Evolutionary conservation across 2,113 vertebrate species (phyloP), one percentile per base, ranked within the genome.

Genomic region (Synchiropus splendidus): DNA sequence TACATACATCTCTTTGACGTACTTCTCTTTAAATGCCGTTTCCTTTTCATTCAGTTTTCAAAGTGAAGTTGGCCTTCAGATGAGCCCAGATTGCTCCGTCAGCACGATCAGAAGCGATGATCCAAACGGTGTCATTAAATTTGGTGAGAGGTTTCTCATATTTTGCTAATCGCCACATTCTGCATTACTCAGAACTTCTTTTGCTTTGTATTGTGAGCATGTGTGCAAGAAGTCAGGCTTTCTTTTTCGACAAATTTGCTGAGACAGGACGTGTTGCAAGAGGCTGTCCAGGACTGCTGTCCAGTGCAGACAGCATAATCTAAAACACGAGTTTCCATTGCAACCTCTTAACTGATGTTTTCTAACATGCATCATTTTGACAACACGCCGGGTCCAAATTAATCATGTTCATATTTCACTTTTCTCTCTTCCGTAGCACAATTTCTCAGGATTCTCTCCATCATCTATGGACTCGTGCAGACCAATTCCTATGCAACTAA

Each of bases 401-500:
- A 15, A 48, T 21, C 12, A 9, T 39, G 10, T 34, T 21, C 1
- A 1, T 21, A n/a, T 9, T 53, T 37, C 49, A 38, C 32, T 31
- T 34, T 46, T 1, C 42, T 15, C 52, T 4, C 59, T 36, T 17
- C 48, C 83, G 31, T 84, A 93, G 92, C 89, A 49, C 78, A 90
- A 51, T 86, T 86, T 51, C 69, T 96, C 66, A 96, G 92, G 82
- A 75, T 96, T 61, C 56, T 98, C 58, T 89, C 87, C 39, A 75
- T 89, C 73, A 86, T 94, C 74, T 95, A 95, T 67, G 95, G 82
- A 76, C 88, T 98, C 48, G 86, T 96, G 42, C 91, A 94, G 78
- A 92, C 85, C 83, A 81, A 92, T 79, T 87, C 87, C 6, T 97
- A 91, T 8, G 88, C 91, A 48, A 98, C 95, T 2, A 98, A 97